Base-by-base conservation (phyloP, 2,113 vertebrate species). In the Azemiops feae region DNA sequence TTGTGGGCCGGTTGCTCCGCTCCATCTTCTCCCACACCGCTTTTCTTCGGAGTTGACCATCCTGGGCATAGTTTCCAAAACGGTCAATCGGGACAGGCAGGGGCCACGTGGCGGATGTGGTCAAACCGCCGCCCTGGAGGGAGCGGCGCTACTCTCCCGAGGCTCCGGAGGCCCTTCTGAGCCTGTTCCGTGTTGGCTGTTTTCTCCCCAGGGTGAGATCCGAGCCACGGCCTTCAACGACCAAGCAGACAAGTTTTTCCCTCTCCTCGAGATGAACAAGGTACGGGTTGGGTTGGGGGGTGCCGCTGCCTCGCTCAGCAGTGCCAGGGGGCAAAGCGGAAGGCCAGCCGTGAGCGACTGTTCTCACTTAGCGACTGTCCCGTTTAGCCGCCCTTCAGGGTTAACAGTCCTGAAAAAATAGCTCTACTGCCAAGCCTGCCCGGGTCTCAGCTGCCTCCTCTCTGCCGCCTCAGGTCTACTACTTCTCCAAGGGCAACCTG, bases 201-300 rank as follows among this genome's bases (percentile, higher is more conserved):
- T 1, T 89, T 93, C 94, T 60, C 95, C 96, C 50, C 97, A 99
- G 99, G 99, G 99, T 52, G 99, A 99, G 96, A 99, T 99, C 94
- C 97, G 99, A 97, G 98, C 98, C 86, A 99, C 99, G 53, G 99
- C 98, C 89, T 99, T 99, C 97, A 99, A 99, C 93, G 98, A 99
- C 92, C 98, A 99, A 96, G 99, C 98, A 96, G 99, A 99, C 97
- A 99, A 99, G 96, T 99, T 98, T 96, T 99, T 97, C 96, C 96
- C 97, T 18, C 97, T 99, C 12, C 97, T 99, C 81, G 99, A 99
- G 94, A 96, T 98, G 95, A 99, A 99, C 96, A 99, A 99, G 99
- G 99, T 99, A 98, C 92, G 0, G 25, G 85, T 85, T 9, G 12
- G 69, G 69, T 9, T 34, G 0, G 20, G 11, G 22, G 3, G 23